phyloP scores from a whole-genome alignment of 2,797 vertebrate species.

The Galaxias olidus region DNA sequence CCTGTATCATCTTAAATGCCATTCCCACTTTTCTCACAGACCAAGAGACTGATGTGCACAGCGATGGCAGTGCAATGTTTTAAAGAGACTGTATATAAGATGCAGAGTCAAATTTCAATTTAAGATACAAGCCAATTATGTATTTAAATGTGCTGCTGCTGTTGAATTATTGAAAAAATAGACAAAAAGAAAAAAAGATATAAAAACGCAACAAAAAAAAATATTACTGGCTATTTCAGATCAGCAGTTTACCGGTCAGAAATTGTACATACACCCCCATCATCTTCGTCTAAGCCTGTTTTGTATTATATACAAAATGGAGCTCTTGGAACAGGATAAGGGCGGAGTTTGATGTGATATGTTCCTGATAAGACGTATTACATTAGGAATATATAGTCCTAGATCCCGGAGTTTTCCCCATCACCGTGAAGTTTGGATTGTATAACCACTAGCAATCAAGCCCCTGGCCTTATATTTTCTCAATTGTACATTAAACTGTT shows the following conservation, averaged over 20 bases:
- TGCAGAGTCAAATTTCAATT: slow-evolving; percentile 93
- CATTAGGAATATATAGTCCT: slow-evolving; percentile 84
- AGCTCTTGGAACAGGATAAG: slow-evolving; percentile 86
- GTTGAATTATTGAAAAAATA: slow-evolving; percentile 81
- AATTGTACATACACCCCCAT: slow-evolving; percentile 97
- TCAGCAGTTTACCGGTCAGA: slow-evolving; percentile 87
- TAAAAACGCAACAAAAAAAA: slow-evolving; percentile 58
- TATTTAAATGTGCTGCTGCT: slow-evolving; percentile 98
- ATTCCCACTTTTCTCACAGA: slow-evolving; percentile 67
- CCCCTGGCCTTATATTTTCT: slow-evolving; percentile 99
- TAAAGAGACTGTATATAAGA: slow-evolving; percentile 90
- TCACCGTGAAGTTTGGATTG: slow-evolving; percentile 90
- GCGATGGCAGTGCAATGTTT: slow-evolving; percentile 68
- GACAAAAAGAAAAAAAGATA: slow-evolving; percentile 56
- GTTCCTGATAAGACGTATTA: slow-evolving; percentile 86
- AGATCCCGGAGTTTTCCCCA: slow-evolving; percentile 83
- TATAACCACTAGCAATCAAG: slow-evolving; percentile 99
- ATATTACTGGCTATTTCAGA: slow-evolving; percentile 82
- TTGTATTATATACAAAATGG: slow-evolving; percentile 93
- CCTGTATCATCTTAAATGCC: slow-evolving; percentile 39
- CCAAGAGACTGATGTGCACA: slow-evolving; percentile 64
- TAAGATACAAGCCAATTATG: slow-evolving; percentile 93
- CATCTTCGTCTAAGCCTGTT: slow-evolving; percentile 85
- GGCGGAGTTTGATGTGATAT: slow-evolving; percentile 83
- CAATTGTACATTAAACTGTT: slow-evolving; percentile 97